Conservation (phyloP, 2,888 invertebrate species). For the Anarsia innoxiella region DNA sequence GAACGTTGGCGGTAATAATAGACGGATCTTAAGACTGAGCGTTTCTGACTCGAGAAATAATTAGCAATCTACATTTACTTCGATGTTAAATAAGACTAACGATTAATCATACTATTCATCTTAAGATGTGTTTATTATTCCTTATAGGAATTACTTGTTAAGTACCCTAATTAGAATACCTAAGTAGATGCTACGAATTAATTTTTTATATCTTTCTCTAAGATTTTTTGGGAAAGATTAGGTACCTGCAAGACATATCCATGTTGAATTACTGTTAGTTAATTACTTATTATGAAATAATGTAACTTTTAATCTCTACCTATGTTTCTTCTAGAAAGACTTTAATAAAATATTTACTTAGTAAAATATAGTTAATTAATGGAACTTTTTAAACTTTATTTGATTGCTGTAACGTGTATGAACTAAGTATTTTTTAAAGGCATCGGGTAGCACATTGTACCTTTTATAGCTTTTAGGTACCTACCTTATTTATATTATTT, state of each 20-base stretch:
- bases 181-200: slow-evolving; percentile 18
- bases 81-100: slow-evolving; percentile 25
- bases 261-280: too few relatives aligned
- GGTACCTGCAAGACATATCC: slow-evolving; percentile 29
- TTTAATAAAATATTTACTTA: neutral
- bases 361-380: too few relatives aligned
- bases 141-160: slow-evolving; percentile 22
- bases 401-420: too few relatives aligned
- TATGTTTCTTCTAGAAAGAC: neutral
- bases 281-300: too few relatives aligned
- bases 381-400: too few relatives aligned
- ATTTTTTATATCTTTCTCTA: slow-evolving; percentile 19
- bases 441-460: too few relatives aligned
- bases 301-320: too few relatives aligned
- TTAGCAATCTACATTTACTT: slow-evolving; percentile 31
- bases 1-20: slow-evolving; percentile 56
- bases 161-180: slow-evolving; percentile 3
- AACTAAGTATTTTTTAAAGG: too few relatives aligned
- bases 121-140: slow-evolving; percentile 65
- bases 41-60: slow-evolving; percentile 25
- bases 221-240: too few relatives aligned
- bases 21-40: slow-evolving; percentile 66
- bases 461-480: too few relatives aligned
- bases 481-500: too few relatives aligned
- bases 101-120: slow-evolving; percentile 28